Conservation (phyloP, 2,113 vertebrate species). For the Sterna hirundo region DNA sequence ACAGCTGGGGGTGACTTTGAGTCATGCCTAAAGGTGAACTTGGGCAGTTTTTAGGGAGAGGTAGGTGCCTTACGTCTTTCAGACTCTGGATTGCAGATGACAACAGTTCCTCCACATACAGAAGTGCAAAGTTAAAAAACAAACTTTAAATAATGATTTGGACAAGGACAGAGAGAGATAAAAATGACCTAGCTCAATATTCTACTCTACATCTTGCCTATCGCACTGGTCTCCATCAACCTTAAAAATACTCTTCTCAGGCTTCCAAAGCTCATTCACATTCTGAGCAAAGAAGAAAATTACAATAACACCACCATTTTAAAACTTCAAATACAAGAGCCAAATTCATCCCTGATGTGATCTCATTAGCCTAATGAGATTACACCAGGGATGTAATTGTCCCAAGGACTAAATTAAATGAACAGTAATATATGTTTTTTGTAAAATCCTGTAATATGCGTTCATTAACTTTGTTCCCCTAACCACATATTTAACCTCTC, state of each 20-base stretch:
- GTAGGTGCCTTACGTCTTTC: background rate
- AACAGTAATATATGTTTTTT: constrained; percentile 45
- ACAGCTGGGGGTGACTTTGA: background rate
- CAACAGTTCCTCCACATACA: background rate
- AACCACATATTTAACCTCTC: constrained; percentile 59
- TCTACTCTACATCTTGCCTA: background rate
- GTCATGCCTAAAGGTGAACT: background rate
- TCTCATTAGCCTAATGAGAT: constrained; percentile 63
- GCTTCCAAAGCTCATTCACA: background rate
- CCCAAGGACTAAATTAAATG: constrained; percentile 54
- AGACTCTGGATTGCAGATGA: background rate
- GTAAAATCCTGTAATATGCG: constrained; percentile 29
- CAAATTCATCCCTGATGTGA: constrained; percentile 43
- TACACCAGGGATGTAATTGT: constrained; percentile 49
- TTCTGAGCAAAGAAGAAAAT: constrained; percentile 15
- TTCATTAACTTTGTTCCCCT: constrained; percentile 66
- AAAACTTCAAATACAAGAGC: constrained; percentile 35
- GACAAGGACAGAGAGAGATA: background rate
- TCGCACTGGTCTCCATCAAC: background rate
- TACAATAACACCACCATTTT: background rate
- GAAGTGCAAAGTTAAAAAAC: background rate
- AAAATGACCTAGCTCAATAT: background rate
- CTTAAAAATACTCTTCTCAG: background rate
- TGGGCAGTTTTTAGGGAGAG: background rate
- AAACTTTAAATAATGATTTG: background rate